Conservation (phyloP, 2,797 vertebrate genomes). For the Sebastes miniatus region DNA sequence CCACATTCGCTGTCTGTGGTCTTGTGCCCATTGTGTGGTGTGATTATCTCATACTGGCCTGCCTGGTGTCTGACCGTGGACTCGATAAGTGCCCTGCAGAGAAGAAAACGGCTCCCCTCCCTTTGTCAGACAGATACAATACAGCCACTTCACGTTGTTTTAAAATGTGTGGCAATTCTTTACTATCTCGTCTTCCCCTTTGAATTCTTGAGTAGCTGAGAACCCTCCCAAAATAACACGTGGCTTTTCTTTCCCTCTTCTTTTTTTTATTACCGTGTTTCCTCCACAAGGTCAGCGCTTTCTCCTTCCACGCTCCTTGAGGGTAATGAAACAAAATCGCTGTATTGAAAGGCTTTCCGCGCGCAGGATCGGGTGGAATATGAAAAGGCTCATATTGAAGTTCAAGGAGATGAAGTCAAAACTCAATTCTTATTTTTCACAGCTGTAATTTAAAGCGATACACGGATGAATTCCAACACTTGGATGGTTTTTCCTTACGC, state of each 20-base stretch:
- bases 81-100: slow-evolving; percentile 66
- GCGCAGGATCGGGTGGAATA: slow-evolving; percentile 38
- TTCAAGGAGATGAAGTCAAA: slow-evolving; percentile 68
- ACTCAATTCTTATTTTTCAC: slow-evolving; percentile 54
- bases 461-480: slow-evolving; percentile 39
- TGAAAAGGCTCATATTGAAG: slow-evolving; percentile 62
- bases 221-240: slow-evolving; percentile 27
- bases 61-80: slow-evolving; percentile 65
- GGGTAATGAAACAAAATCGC: slow-evolving; percentile 64
- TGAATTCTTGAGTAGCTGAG: slow-evolving; percentile 37
- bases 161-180: slow-evolving; percentile 38
- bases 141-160: slow-evolving; percentile 62
- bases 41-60: slow-evolving; percentile 69
- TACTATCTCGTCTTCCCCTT: slow-evolving; percentile 42
- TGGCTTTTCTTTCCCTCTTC: neutral
- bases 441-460: slow-evolving; percentile 55
- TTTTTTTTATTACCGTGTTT: slow-evolving; percentile 41
- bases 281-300: slow-evolving; percentile 66
- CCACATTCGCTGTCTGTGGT: slow-evolving; percentile 50
- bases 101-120: slow-evolving; percentile 56
- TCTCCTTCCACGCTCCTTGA: slow-evolving; percentile 62
- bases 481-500: slow-evolving; percentile 44
- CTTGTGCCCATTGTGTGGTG: slow-evolving; percentile 65
- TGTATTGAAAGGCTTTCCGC: slow-evolving; percentile 52
- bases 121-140: slow-evolving; percentile 53